A percentile compares a stretch with the other conserved stretches of the same genome.
Evolutionary conservation across 2,888 invertebrate genomes (phyloP).

Genomic region (Torymus auratus): DNA sequence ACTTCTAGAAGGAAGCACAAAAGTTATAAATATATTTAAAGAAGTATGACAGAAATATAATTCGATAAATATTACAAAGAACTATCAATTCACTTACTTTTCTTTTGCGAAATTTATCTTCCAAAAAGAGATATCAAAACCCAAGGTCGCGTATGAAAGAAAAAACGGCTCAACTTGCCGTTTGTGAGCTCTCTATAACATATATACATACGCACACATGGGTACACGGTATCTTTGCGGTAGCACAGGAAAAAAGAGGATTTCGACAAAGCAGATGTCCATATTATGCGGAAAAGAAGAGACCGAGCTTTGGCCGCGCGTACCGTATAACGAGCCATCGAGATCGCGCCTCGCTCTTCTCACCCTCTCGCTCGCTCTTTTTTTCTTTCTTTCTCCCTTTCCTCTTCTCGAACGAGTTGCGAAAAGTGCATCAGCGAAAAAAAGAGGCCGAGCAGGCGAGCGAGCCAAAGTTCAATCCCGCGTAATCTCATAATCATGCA

Average conservation of each 20-base stretch:
- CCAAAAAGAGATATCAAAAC: too few relatives aligned
- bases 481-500: constrained; percentile 59
- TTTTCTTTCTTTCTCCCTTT: background rate
- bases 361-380: background rate
- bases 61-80: too few relatives aligned
- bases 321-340: constrained; percentile 39
- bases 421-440: constrained; percentile 54
- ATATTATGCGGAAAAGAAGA: constrained; percentile 11
- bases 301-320: constrained; percentile 1
- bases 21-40: too few relatives aligned
- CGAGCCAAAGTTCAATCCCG: constrained; percentile 54
- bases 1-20: too few relatives aligned
- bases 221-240: too few relatives aligned
- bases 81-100: too few relatives aligned
- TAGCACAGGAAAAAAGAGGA: background rate
- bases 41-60: too few relatives aligned
- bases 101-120: too few relatives aligned
- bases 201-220: too few relatives aligned
- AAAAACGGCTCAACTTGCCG: too few relatives aligned
- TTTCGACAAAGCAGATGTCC: constrained; percentile 14
- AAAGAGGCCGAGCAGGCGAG: background rate
- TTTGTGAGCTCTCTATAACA: too few relatives aligned
- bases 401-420: constrained; percentile 26
- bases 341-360: constrained; percentile 26
- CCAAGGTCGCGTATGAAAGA: too few relatives aligned